Evolutionary conservation across 2,113 vertebrate species (phyloP), one percentile per base, ranked within the genome.

Genomic region (Rhinopomastus cyanomelas): DNA sequence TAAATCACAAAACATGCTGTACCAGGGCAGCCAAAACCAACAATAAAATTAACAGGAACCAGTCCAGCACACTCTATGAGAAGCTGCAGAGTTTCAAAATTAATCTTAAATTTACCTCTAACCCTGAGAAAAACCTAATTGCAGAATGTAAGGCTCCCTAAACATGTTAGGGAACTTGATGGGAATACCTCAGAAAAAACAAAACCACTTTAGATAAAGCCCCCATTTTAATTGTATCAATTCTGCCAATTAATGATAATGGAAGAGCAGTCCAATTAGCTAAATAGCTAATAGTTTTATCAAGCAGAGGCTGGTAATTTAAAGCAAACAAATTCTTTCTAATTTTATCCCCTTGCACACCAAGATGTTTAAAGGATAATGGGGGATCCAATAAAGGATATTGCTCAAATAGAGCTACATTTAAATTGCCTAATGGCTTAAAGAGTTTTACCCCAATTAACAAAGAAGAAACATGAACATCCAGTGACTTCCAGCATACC

Each of bases 181-280:
- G 96, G 92, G 90, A 94, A 96, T 92, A 92, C 86, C 89, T 96
- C 84, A 94, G 96, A 96, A 97, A 97, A 65, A 53, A 90, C 95
- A 97, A 94, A 96, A 96, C 96, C 96, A 96, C 87, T 96, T 97
- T 88, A 97, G 96, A 96, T 97, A 97, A 97, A 97, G 95, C 87
- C 96, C 93, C 96, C 91, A 95, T 97, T 97, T 97, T 97, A 98
- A 97, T 97, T 97, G 97, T 98, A 98, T 97, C 97, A 98, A 97
- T 97, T 97, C 97, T 97, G 97, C 97, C 97, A 97, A 98, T 98
- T 98, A 98, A 98, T 97, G 97, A 97, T 98, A 98, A 98, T 98
- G 97, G 97, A 98, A 98, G 97, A 97, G 97, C 97, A 95, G 96
- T 97, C 97, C 97, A 98, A 98, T 98, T 98, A 98, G 97, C 97